phyloP scores from a whole-genome alignment of 2,113 vertebrate species.

The Mionectes macconnelli region DNA sequence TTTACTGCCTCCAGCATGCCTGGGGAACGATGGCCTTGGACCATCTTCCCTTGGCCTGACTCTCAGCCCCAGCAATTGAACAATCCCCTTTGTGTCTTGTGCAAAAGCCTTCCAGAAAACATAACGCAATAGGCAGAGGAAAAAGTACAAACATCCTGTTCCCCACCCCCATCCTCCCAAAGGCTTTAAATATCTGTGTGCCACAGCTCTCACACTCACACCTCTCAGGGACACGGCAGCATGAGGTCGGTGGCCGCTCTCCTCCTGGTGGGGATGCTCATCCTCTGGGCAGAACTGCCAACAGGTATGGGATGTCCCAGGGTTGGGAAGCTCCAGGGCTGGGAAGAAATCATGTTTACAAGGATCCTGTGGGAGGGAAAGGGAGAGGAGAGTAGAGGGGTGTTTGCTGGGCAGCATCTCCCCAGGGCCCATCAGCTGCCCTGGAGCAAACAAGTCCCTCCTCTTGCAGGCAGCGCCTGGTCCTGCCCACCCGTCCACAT shows the following conservation, averaged over 20 bases:
- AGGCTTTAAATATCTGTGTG: neutral
- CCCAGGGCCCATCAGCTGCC: neutral
- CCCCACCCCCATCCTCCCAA: neutral
- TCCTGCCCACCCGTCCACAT: neutral
- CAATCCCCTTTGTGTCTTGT: neutral
- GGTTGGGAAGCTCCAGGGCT: neutral
- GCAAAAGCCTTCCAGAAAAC: neutral
- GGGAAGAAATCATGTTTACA: neutral
- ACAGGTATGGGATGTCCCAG: neutral
- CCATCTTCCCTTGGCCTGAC: neutral
- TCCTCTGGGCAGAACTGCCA: conserved; percentile 24
- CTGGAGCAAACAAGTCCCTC: neutral
- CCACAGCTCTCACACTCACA: fast-evolving
- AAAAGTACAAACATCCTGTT: neutral
- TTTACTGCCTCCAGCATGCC: neutral
- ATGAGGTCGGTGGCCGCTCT: neutral
- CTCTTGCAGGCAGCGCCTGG: conserved; percentile 11
- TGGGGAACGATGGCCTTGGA: neutral
- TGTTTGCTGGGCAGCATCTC: neutral
- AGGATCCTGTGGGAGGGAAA: neutral
- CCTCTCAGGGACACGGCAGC: neutral
- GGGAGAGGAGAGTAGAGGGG: too few species aligned
- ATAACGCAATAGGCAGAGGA: neutral
- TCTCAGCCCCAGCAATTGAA: neutral
- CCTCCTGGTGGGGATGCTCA: conserved; percentile 31